Evolutionary conservation across 2,888 invertebrate genomes (phyloP), one percentile per base, ranked within the genome.

Genomic region (Drosophila ustulata): DNA sequence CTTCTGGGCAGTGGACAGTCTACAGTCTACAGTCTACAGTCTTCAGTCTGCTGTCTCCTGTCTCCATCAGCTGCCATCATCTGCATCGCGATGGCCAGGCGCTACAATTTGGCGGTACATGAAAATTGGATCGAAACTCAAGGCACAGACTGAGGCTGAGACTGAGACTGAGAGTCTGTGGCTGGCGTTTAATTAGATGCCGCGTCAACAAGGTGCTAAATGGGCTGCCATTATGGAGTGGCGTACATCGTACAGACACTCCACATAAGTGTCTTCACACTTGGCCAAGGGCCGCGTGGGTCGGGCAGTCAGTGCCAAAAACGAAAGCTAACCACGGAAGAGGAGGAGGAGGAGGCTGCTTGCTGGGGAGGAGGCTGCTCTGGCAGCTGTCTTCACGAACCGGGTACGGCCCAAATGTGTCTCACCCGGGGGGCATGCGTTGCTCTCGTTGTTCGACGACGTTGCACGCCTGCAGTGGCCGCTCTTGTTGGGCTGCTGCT

Each of bases 151-250:
- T 18, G 18, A 37, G 37, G 9, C 37, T n/a, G n/a, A 37, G 37
- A n/a, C 37, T n/a, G n/a, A 37, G 37, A n/a, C 37, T 37, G 58
- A 58, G 49, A 13, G 30, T 30, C 34, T 9, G 64, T n/a, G 50
- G 47, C 43, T 43, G 64, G 70, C 80, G 76, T 88, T 90, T 91
- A 91, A 91, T 91, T 90, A 91, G 91, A 88, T 86, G 83, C 84
- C 83, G 90, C 91, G 81, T 91, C 91, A 91, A 91, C 91, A 91
- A 91, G 91, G 90, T 91, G 90, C 90, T 91, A 91, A 91, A 88
- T 91, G 90, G 81, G 70, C 76, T 77, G 78, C 86, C 86, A 91
- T 91, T 91, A 91, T 65, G 34, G 25, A 23, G 26, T 39, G 50
- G 39, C 62, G 67, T 63, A 66, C 43, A 53, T 11, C 50, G 49